Evolutionary conservation across 2,797 vertebrate species (phyloP).

Genomic region (Takifugu ocellatus): DNA sequence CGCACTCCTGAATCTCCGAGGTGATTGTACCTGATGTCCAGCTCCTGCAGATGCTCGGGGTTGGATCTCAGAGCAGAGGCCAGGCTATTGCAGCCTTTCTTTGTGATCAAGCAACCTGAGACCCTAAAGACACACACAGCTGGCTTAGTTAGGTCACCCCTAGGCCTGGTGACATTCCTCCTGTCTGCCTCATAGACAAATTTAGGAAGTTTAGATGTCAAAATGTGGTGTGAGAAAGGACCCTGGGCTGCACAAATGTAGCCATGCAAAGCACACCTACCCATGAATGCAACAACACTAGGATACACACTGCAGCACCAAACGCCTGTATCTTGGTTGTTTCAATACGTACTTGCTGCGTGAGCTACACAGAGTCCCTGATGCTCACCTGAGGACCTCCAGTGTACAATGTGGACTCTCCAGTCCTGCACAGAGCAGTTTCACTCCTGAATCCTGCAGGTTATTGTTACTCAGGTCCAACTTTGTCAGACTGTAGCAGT

Average conservation of each 20-base stretch:
- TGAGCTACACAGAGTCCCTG: no score
- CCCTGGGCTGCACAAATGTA: no score
- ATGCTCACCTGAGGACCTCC: constrained; percentile 37
- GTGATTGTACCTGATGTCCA: constrained; percentile 42
- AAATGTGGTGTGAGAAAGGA: no score
- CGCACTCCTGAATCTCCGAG: neutral
- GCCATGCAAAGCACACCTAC: no score
- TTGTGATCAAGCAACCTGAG: constrained; percentile 38
- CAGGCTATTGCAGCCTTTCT: constrained; percentile 25
- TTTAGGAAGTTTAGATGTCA: no score
- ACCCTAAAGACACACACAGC: constrained; percentile 19
- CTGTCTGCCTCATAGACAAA: no score
- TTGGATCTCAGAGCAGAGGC: constrained; percentile 17
- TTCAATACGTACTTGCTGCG: no score
- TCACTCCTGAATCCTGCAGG: constrained; percentile 26
- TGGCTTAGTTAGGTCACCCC: no score
- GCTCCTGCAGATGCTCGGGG: constrained; percentile 16
- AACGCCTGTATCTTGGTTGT: neutral
- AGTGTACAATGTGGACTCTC: constrained; percentile 24
- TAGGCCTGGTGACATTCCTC: no score
- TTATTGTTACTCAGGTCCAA: constrained; percentile 39
- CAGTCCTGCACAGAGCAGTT: constrained; percentile 33
- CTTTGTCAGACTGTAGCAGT: constrained; percentile 2
- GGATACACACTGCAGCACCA: neutral
- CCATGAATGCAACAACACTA: no score